Evolutionary conservation across 2,888 invertebrate genomes (phyloP), one percentile per base, ranked within the genome.

Genomic region (Eledona agricola): DNA sequence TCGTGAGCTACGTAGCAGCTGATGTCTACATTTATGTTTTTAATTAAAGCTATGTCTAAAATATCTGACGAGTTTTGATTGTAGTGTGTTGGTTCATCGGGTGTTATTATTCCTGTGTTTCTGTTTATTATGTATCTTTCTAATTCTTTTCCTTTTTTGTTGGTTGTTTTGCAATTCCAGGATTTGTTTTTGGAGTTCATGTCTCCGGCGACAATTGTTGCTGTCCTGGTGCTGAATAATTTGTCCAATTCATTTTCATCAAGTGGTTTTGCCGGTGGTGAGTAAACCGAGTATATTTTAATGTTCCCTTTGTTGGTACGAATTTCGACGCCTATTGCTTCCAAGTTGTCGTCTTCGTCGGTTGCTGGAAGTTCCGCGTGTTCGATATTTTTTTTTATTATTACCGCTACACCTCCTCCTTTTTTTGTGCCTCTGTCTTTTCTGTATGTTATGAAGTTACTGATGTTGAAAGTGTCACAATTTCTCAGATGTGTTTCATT

Each of bases 401-500:
- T 9, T 2, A 28, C 11, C 2, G 13, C 13, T 6, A 28, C 29
- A 2, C 29, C 29, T 10, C 29, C 13, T 10, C 13, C 10, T 4
- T 2, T 3, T 3, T 9, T 3, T 3, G 7, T 3, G 6, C 6
- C 11, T 16, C 40, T 15, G 38, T 38, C 37, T 11, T 6, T 28
- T 26, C 29, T 15, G 10, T 28, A 19, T 4, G 11, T 13, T 5
- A 5, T 37, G 31, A 19, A 43, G 19, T 32, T 32, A 2, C 17
- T 5, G 1, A 35, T 19, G 2, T 31, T 43, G 9, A 32, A 10
- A 7, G 4, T 31, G n/a, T 12, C 7, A 6, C 16, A 2, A 4
- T 11, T n/a, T 16, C 20, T n/a, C 4, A 43, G 9, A 13, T 23
- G 17, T 13, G 43, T 43, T 19, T 43, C 43, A 12, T 10, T 16